A percentile compares a stretch with the other conserved stretches of the same genome.
phyloP scores from a whole-genome alignment of 2,888 invertebrate genomes.

The Melanotus villosus region DNA sequence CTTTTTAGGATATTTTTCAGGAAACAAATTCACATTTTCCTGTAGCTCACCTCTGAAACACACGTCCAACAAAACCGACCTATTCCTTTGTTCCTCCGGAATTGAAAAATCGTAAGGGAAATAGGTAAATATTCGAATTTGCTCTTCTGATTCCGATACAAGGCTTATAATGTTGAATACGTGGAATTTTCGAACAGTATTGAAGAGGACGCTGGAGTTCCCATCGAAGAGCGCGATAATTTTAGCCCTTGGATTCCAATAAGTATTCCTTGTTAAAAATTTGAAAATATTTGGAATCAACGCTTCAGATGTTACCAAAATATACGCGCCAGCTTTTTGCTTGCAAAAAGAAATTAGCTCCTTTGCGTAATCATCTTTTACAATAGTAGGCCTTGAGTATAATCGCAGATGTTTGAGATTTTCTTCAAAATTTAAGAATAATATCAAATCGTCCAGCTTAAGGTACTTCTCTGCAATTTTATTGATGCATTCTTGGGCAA shows the following conservation, averaged over 20 bases:
- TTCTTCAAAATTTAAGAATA: no score
- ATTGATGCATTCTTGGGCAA: no score
- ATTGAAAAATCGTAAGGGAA: slow-evolving; percentile 12
- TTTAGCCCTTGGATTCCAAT: slow-evolving; percentile 40
- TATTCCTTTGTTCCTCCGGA: not conserved
- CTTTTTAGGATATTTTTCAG: slow-evolving; percentile 14
- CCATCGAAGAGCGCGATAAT: slow-evolving; percentile 21
- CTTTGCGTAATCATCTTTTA: no score
- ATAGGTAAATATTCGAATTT: slow-evolving; percentile 19
- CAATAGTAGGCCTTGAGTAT: no score
- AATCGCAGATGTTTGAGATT: no score
- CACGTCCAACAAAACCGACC: not conserved
- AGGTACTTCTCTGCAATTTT: no score
- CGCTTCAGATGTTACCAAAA: no score
- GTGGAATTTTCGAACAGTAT: not conserved
- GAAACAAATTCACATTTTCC: slow-evolving; percentile 17
- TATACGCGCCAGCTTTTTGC: no score
- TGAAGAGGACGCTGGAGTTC: not conserved
- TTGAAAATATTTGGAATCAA: not conserved
- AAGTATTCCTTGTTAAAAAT: not conserved
- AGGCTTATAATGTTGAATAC: slow-evolving; percentile 10
- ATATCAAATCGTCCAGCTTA: no score
- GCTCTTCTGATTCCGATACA: not conserved
- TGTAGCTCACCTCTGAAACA: not conserved
- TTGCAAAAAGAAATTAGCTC: no score